Evolutionary conservation across 2,797 vertebrate species (phyloP).

Genomic region (Echeneis naucrates): DNA sequence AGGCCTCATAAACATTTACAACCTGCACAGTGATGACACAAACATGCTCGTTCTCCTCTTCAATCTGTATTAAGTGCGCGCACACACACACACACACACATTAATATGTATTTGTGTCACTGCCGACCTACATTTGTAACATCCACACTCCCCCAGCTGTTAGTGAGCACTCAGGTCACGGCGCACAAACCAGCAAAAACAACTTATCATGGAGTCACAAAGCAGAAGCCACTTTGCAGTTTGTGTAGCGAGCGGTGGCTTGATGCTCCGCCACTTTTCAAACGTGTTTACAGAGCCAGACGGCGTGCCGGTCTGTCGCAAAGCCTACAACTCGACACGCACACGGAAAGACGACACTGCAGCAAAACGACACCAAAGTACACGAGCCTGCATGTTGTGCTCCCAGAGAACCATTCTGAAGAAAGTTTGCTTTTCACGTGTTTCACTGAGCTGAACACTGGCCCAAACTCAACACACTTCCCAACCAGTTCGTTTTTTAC

Average conservation of each 20-base stretch:
- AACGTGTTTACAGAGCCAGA: slow-evolving; percentile 16
- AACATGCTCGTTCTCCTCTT: neutral
- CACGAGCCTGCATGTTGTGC: too few species aligned
- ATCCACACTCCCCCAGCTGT: slow-evolving; percentile 1
- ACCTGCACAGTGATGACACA: neutral
- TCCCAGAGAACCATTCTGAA: too few species aligned
- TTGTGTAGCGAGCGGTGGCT: neutral
- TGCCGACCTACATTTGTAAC: slow-evolving; percentile 30
- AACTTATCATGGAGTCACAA: slow-evolving; percentile 18
- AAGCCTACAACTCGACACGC: neutral
- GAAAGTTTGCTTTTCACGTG: slow-evolving; percentile 1
- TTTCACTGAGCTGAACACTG: neutral
- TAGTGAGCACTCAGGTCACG: neutral
- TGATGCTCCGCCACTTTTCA: slow-evolving; percentile 4
- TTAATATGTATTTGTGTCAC: slow-evolving; percentile 39
- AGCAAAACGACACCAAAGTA: slow-evolving; percentile 21
- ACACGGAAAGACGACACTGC: neutral
- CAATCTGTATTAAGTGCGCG: slow-evolving; percentile 1
- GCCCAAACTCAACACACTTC: neutral
- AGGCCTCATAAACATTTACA: slow-evolving; percentile 54
- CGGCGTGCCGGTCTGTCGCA: neutral
- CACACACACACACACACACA: neutral
- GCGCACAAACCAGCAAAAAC: slow-evolving; percentile 6
- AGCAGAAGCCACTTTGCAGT: slow-evolving; percentile 10
- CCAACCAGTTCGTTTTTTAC: slow-evolving; percentile 23